phyloP scores from a whole-genome alignment of 30 jellyfish, hydroid and myxozoan genomes.

The Aurelia sp. region DNA sequence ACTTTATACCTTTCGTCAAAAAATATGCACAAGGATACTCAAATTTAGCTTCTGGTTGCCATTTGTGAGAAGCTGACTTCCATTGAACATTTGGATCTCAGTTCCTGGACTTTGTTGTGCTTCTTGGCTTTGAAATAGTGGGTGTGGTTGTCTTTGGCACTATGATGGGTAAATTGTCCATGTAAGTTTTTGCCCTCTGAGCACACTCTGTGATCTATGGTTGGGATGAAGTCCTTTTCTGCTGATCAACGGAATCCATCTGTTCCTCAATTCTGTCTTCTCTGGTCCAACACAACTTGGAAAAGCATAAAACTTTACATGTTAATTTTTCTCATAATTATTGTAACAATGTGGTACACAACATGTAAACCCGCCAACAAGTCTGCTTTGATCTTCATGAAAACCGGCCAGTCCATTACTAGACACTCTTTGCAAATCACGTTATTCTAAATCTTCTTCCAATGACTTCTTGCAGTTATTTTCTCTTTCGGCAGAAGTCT shows the following conservation, averaged over 20 bases:
- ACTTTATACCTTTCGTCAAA: no score
- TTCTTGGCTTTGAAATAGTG: no score
- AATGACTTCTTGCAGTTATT: not conserved
- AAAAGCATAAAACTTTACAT: not conserved
- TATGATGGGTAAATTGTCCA: constrained; percentile 17
- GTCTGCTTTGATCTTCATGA: no score
- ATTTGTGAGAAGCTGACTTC: no score
- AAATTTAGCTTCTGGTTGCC: no score
- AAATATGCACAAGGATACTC: no score
- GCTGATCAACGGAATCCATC: not conserved
- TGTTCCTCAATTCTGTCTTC: not conserved
- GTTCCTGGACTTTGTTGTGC: constrained; percentile 9
- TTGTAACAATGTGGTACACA: not conserved
- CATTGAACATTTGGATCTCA: not conserved
- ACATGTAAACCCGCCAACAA: not conserved
- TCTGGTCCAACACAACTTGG: not conserved
- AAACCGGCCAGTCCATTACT: no score
- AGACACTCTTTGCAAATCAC: no score
- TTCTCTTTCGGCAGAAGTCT: not conserved
- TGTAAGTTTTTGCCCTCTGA: constrained; percentile 41
- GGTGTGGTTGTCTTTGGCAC: constrained; percentile 20
- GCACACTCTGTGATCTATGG: constrained; percentile 28
- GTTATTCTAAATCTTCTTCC: not conserved
- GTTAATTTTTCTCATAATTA: not conserved
- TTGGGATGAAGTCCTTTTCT: constrained; percentile 10